Conservation (phyloP, 2,113 vertebrate species). For the Labrus mixtus region DNA sequence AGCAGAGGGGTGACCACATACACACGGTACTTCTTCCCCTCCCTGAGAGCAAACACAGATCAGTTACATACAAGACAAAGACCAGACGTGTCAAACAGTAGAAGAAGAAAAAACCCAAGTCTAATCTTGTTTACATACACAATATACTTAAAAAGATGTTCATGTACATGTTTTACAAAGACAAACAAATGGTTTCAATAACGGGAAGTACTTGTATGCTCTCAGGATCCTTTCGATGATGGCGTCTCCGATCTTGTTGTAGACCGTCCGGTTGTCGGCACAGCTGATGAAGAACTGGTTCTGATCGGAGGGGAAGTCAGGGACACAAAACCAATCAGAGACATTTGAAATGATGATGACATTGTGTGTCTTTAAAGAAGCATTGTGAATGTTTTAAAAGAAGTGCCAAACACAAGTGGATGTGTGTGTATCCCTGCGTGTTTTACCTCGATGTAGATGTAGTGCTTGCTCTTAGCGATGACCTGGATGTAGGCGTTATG, state of each 20-base stretch:
- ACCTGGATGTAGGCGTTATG: constrained; percentile 90
- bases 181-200: background rate
- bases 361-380: too few relatives aligned
- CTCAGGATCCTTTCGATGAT: constrained; percentile 93
- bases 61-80: background rate
- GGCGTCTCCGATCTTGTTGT: constrained; percentile 94
- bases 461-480: constrained; percentile 95
- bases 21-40: constrained; percentile 90
- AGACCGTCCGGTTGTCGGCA: constrained; percentile 91
- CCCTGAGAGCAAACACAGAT: constrained; percentile 79
- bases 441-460: constrained; percentile 88
- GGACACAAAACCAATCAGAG: background rate
- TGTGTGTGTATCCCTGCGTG: background rate
- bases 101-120: too few relatives aligned
- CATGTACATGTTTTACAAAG: background rate
- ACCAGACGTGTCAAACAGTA: background rate
- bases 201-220: constrained; percentile 90
- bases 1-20: constrained; percentile 95
- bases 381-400: too few relatives aligned
- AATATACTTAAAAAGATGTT: background rate
- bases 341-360: background rate
- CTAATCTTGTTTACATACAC: background rate
- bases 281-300: constrained; percentile 99
- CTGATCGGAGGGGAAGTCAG: constrained; percentile 74
- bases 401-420: too few relatives aligned